Percentiles rank a stretch among this genome's conserved stretches.
These are phyloP conservation scores for Chlorocebus sabaeus DNA, from an alignment of 2,113 vertebrate species.

Conservation along the genomic window DNA sequence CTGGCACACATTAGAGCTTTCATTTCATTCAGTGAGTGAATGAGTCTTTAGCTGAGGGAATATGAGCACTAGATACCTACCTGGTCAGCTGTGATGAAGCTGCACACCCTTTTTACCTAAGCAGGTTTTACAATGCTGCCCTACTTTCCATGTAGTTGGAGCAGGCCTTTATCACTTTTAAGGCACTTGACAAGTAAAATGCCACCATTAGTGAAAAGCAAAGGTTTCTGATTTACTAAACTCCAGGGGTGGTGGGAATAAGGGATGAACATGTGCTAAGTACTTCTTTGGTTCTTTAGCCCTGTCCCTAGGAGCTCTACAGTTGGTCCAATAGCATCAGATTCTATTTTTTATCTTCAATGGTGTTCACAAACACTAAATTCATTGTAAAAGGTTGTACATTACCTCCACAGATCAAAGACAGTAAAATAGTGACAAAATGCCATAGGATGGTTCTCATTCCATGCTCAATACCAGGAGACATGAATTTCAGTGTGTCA, in stretches of 20 bases:
- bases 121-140: neutral
- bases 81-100: neutral
- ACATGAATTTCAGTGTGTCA: neutral
- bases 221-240: neutral
- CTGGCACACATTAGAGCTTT: neutral
- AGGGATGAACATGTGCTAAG: neutral
- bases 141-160: neutral
- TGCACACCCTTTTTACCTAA: neutral
- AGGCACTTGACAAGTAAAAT: neutral
- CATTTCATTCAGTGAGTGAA: neutral
- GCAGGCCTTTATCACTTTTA: neutral
- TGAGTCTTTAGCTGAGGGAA: neutral
- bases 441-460: neutral
- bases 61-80: neutral
- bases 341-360: neutral
- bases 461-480: neutral
- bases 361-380: neutral
- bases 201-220: neutral
- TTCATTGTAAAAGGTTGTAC: neutral
- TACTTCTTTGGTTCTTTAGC: neutral
- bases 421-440: neutral
- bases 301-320: neutral
- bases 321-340: neutral
- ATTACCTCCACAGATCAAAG: neutral
- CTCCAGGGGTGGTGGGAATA: neutral